Conservation (phyloP, 2,888 invertebrate genomes). For the Tortrix viridana region DNA sequence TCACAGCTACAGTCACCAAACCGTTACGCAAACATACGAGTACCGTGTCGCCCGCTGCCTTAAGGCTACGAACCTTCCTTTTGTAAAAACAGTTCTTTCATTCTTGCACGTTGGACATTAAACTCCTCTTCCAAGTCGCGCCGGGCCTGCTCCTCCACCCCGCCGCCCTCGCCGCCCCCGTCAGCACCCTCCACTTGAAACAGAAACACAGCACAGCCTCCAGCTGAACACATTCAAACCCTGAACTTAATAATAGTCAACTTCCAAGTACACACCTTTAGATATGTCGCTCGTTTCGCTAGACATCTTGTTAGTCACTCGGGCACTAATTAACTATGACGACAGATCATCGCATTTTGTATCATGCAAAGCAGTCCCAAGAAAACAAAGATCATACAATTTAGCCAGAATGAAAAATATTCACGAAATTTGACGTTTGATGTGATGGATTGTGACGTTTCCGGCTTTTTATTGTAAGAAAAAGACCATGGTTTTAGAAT, state of each 20-base stretch:
- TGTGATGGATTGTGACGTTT: conserved; percentile 27
- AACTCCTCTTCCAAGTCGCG: conserved; percentile 92
- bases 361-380: conserved; percentile 9
- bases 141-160: conserved; percentile 54
- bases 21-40: conserved; percentile 41
- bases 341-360: conserved; percentile 24
- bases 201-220: conserved; percentile 75
- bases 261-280: conserved; percentile 67
- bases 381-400: conserved; percentile 33
- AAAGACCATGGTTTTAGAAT: background rate
- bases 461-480: conserved; percentile 11
- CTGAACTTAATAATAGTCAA: conserved; percentile 46
- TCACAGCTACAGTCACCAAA: conserved; percentile 39
- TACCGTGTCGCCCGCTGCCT: conserved; percentile 39
- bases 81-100: conserved; percentile 96
- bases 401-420: conserved; percentile 26
- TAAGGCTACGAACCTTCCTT: conserved; percentile 90
- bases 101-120: conserved; percentile 94
- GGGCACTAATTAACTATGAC: conserved; percentile 32
- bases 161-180: conserved; percentile 53
- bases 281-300: conserved; percentile 59
- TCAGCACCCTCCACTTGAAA: conserved; percentile 72
- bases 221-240: conserved; percentile 54
- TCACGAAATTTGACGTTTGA: conserved; percentile 33
- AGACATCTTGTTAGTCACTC: conserved; percentile 60